Percentiles rank a stretch among this genome's conserved stretches.
These are phyloP conservation scores for Phycodurus eques DNA, from an alignment of 2,113 vertebrate species.

Conservation along the genomic window DNA sequence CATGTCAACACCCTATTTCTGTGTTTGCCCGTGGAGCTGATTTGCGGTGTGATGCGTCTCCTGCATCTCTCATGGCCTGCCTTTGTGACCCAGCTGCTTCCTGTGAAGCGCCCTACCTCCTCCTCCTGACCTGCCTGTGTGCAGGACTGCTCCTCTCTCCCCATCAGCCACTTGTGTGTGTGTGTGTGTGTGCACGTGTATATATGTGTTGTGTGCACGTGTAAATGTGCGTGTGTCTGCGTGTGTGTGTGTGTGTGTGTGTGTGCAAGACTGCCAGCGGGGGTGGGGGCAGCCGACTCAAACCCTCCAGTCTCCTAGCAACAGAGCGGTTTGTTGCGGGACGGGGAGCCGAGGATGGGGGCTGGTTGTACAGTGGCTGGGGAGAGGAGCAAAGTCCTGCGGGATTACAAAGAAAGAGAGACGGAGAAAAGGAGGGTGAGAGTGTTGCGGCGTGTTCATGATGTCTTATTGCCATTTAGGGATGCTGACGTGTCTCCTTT, in stretches of 20 bases:
- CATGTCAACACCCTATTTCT: constrained; percentile 6
- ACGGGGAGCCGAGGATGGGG: constrained; percentile 70
- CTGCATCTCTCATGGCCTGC: constrained; percentile 44
- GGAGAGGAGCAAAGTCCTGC: constrained; percentile 72
- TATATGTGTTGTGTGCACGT: too few relatives aligned
- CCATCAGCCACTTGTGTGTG: constrained; percentile 37
- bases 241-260: constrained; percentile 39
- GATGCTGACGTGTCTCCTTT: constrained; percentile 66
- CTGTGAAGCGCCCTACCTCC: constrained; percentile 42
- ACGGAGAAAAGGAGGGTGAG: constrained; percentile 48
- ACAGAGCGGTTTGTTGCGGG: constrained; percentile 81
- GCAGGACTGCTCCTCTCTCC: constrained; percentile 65
- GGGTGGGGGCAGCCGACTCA: constrained; percentile 76
- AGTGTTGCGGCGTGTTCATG: constrained; percentile 54
- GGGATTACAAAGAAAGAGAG: constrained; percentile 64
- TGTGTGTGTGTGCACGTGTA: not conserved
- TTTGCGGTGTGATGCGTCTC: constrained; percentile 49
- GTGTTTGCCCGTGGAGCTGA: constrained; percentile 24
- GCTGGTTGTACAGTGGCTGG: constrained; percentile 71
- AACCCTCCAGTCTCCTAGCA: constrained; percentile 82
- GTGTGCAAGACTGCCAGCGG: constrained; percentile 68
- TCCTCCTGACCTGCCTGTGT: constrained; percentile 67
- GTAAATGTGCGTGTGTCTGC: constrained; percentile 28
- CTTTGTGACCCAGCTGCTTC: constrained; percentile 75
- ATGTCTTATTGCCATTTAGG: constrained; percentile 53